These are phyloP conservation scores for Bibio marci DNA, from an alignment of 2,888 invertebrate genomes.

Conservation along the genomic window DNA sequence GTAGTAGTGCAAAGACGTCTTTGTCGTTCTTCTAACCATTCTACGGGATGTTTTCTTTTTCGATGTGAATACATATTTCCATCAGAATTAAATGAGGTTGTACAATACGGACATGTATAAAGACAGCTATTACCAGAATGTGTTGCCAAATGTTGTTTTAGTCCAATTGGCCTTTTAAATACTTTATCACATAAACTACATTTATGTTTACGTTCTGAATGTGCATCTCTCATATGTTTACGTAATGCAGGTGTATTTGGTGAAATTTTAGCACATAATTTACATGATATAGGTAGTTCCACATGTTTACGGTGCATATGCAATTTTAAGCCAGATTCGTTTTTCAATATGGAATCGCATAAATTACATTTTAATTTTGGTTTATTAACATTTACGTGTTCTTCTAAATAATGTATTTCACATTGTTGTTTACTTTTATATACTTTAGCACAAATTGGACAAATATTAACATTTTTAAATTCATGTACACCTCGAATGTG, in stretches of 20 bases:
- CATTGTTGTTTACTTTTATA: constrained; percentile 14
- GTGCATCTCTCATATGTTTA: constrained; percentile 14
- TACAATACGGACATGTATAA: constrained; percentile 22
- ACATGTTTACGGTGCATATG: constrained; percentile 12
- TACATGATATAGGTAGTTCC: too few species aligned
- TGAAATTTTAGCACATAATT: constrained; percentile 11
- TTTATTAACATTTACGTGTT: constrained; percentile 14
- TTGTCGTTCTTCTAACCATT: too few species aligned
- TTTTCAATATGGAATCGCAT: constrained; percentile 18
- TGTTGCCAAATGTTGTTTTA: constrained; percentile 17
- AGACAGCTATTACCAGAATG: too few species aligned
- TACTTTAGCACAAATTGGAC: constrained; percentile 24
- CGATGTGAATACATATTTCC: constrained; percentile 23
- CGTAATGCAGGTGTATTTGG: constrained; percentile 13
- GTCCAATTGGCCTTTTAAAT: constrained; percentile 10
- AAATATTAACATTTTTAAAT: constrained; percentile 10
- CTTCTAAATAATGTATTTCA: constrained; percentile 13
- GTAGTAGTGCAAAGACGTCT: too few species aligned
- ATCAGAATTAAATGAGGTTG: constrained; percentile 23
- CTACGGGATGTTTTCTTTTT: too few species aligned
- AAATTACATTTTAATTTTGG: constrained; percentile 19
- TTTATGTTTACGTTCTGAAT: constrained; percentile 3
- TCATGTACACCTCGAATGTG: constrained; percentile 12
- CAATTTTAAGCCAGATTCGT: constrained; percentile 12
- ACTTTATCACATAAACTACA: constrained; percentile 1